A percentile compares a stretch with the other conserved stretches of the same genome.
phyloP scores from a whole-genome alignment of 2,113 vertebrate genomes.

The Amphilophus citrinellus region DNA sequence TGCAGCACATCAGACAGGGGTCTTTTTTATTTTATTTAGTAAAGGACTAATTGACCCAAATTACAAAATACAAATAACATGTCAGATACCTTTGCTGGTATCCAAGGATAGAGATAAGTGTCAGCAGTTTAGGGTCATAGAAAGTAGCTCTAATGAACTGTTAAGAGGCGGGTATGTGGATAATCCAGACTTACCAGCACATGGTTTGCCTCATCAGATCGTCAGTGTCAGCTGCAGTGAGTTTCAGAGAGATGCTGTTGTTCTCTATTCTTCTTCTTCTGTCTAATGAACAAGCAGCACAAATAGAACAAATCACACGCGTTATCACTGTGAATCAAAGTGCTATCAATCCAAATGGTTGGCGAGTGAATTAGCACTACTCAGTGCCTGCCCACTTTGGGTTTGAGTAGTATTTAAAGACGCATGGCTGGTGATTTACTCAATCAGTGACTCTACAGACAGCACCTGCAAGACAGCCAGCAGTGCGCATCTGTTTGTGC shows the following conservation, averaged over 20 bases:
- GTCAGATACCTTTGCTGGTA: too few species aligned
- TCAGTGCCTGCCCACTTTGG: slow-evolving; percentile 4
- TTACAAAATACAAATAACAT: too few species aligned
- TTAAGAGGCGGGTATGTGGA: background rate
- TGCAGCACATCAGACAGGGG: background rate
- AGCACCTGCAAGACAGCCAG: slow-evolving; percentile 5
- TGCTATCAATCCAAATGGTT: slow-evolving; percentile 35
- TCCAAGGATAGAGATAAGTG: too few species aligned
- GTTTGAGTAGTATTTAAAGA: slow-evolving; percentile 55
- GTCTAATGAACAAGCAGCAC: slow-evolving; percentile 35
- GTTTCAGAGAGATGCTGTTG: background rate
- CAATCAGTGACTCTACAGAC: slow-evolving; percentile 8
- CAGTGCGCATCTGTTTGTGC: slow-evolving; percentile 24
- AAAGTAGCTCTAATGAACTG: too few species aligned
- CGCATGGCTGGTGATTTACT: slow-evolving; percentile 35
- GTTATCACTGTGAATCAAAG: slow-evolving; percentile 38
- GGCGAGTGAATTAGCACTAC: slow-evolving; percentile 31
- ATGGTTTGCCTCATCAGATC: background rate
- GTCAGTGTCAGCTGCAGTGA: slow-evolving; percentile 7
- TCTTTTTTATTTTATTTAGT: background rate
- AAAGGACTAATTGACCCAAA: background rate
- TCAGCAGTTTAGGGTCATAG: too few species aligned
- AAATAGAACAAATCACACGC: slow-evolving; percentile 39
- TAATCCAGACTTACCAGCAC: background rate
- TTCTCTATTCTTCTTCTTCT: slow-evolving; percentile 15